Evolutionary conservation across 2,797 vertebrate genomes (phyloP), one percentile per base, ranked within the genome.

Genomic region (Cephalopachus bancanus): DNA sequence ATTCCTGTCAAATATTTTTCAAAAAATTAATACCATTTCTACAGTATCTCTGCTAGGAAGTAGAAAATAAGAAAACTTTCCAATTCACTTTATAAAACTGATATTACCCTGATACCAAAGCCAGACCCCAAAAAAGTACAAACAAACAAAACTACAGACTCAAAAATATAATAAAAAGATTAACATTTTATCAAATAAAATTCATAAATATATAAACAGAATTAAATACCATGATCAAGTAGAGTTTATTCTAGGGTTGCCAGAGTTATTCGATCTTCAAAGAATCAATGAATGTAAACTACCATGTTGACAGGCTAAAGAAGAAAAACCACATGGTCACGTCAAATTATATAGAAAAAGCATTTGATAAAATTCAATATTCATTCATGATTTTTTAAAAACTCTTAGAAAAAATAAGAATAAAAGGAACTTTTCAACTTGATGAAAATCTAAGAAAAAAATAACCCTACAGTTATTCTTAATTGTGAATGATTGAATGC

Each of bases 11-110:
- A 79, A 37, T 60, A 5, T 79, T 93, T 65, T 74, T 65, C 67
- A 60, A 93, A 95, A 93, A 96, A 26, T 10, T 69, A 75, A 94
- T 30, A 89, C 3, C 28, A 83, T 49, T 84, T 92, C 44, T 57
- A 55, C 2, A 79, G 10, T 74, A 84, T 69, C n/a, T 92, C 14
- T 88, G 33, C 62, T 17, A 91, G 26, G 49, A 91, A 91, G 89
- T 15, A 91, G 37, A 93, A 93, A 26, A 67, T 14, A 37, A 62
- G 24, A 33, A 88, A 1, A 85, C 4, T 64, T 79, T 44, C 10
- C 26, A 60, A 75, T 3, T 55, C 28, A 81, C 53, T 91, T 89
- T 92, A 26, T 75, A 59, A 92, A 78, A 26, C 10, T 26, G 26
- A 20, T 5, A 69, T n/a, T 37, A 55, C 14, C 14, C 30, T 83